Percentiles rank a stretch among this genome's conserved stretches.
These are phyloP conservation scores for Zoroaster sp. DNA, from an alignment of 53 echinoderm and acorn worm genomes.

Conservation along the genomic window DNA sequence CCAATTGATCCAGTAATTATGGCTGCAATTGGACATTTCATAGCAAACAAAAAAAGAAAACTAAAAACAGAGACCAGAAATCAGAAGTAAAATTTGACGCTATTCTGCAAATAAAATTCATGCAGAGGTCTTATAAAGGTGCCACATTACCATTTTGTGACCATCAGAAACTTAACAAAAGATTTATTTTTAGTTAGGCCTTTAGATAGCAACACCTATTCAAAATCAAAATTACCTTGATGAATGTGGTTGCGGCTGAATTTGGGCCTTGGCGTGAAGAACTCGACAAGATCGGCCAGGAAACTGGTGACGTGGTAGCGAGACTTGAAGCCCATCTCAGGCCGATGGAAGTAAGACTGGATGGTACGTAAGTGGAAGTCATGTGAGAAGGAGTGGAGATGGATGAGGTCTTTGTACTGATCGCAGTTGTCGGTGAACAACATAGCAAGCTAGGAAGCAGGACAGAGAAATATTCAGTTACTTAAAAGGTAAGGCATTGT, in stretches of 20 bases:
- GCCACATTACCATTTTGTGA: too few species aligned
- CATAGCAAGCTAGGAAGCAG: conserved; percentile 68
- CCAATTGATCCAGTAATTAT: too few species aligned
- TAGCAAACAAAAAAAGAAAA: too few species aligned
- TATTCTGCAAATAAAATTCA: too few species aligned
- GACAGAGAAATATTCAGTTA: not conserved
- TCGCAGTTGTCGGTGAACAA: conserved; percentile 94
- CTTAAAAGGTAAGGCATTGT: too few species aligned
- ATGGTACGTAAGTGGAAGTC: conserved; percentile 97
- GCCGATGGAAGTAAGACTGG: conserved; percentile 77
- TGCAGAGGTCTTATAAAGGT: too few species aligned
- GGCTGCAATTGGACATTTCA: too few species aligned
- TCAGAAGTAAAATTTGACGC: too few species aligned
- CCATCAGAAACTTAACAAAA: too few species aligned
- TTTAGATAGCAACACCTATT: too few species aligned
- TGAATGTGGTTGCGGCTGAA: conserved; percentile 80
- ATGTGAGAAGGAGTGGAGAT: conserved; percentile 90
- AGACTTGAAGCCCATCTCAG: conserved; percentile 87
- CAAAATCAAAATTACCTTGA: conserved; percentile 69
- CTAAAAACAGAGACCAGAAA: too few species aligned
- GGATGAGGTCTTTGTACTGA: conserved; percentile 92
- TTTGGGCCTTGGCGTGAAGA: conserved; percentile 72
- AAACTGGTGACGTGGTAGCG: conserved; percentile 92
- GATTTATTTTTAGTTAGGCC: too few species aligned
- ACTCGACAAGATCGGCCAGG: conserved; percentile 78